Evolutionary conservation across 2,113 vertebrate genomes (phyloP).

Genomic region (Grammomys dolichurus): DNA sequence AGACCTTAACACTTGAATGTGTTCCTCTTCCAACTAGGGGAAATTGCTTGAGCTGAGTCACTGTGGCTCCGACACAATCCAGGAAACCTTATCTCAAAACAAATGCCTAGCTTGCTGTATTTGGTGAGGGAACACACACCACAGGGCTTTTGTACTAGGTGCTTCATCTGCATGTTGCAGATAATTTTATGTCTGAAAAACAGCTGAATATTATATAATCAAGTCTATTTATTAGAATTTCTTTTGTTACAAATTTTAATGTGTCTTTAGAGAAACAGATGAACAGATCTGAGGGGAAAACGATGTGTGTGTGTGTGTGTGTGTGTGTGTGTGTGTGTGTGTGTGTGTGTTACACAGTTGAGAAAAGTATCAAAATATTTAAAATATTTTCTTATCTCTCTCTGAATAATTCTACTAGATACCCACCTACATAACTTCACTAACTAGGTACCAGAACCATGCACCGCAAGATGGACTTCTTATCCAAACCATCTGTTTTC

Average conservation of each 20-base stretch:
- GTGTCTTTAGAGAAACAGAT: slow-evolving; percentile 42
- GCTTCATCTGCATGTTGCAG: slow-evolving; percentile 1
- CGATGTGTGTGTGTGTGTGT: neutral
- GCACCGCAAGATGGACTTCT: neutral
- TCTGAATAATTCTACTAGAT: neutral
- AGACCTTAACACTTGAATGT: neutral
- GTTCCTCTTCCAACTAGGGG: neutral
- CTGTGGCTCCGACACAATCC: slow-evolving; percentile 5
- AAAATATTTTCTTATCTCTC: neutral
- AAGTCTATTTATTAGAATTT: neutral
- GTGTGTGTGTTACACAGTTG: neutral
- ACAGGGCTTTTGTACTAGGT: neutral
- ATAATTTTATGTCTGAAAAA: slow-evolving; percentile 31
- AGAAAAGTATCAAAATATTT: slow-evolving; percentile 16
- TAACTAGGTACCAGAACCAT: no score
- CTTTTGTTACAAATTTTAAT: slow-evolving; percentile 28
- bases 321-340: neutral
- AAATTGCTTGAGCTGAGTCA: slow-evolving; percentile 1
- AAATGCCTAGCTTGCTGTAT: neutral
- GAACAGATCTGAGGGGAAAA: neutral
- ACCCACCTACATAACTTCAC: neutral
- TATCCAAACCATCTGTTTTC: neutral
- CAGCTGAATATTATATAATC: neutral
- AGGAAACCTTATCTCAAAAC: slow-evolving; percentile 47
- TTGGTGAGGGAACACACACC: slow-evolving; percentile 26